These are phyloP conservation scores for Pseudomyrmex flavicornis DNA, from an alignment of 1,140 invertebrate species.

Conservation along the genomic window DNA sequence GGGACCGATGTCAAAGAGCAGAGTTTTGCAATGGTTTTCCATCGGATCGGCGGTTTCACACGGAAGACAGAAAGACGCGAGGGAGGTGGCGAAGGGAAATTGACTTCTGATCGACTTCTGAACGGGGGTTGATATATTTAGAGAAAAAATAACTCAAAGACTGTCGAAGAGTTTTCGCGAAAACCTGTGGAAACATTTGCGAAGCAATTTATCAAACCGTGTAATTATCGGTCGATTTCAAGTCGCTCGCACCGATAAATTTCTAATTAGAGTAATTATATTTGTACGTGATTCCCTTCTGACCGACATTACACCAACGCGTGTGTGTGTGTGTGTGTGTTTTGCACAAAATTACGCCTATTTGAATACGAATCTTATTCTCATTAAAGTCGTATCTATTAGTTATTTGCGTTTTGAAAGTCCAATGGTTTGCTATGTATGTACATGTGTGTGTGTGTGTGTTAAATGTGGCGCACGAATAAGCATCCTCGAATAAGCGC, in stretches of 20 bases:
- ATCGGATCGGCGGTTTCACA: too few relatives aligned
- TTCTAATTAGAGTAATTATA: conserved; percentile 10
- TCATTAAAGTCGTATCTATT: too few relatives aligned
- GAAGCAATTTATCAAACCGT: not conserved
- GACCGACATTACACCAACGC: too few relatives aligned
- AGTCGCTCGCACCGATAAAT: not conserved
- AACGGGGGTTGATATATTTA: not conserved
- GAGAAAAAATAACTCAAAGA: not conserved
- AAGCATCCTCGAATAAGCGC: not conserved
- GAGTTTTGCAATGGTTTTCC: not conserved
- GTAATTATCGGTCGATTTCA: not conserved
- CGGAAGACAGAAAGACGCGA: not conserved
- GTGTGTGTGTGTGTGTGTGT: too few relatives aligned
- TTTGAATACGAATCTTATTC: too few relatives aligned
- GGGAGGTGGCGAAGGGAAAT: not conserved
- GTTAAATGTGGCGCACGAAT: too few relatives aligned
- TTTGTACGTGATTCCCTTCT: not conserved
- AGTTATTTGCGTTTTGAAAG: too few relatives aligned
- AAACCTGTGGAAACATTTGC: not conserved
- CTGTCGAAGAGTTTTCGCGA: not conserved
- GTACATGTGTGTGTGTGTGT: too few relatives aligned
- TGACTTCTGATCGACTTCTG: not conserved
- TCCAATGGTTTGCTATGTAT: too few relatives aligned
- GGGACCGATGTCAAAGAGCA: not conserved
- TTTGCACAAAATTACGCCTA: too few relatives aligned